Base-by-base conservation (phyloP, 2,888 invertebrate species). In the Campoletis raptor region DNA sequence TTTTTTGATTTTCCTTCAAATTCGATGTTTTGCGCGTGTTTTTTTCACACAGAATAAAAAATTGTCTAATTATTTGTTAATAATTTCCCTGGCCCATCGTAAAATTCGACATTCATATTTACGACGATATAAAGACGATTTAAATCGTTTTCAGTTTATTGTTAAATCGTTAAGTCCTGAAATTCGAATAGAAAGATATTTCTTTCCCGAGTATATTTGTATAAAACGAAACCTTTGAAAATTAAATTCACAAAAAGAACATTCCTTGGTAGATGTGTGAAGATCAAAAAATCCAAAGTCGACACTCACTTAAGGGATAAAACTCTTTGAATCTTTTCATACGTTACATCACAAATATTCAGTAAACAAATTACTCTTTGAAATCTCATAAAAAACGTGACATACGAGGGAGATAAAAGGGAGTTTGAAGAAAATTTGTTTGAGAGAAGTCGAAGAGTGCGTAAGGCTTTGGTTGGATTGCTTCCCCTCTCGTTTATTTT, bases 291-390 rank as follows among this genome's bases (percentile, higher is more conserved):
- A 61, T 24, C 12, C 21, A 61, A 30, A 61, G 12, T 61, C 30
- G 57, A 61, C 30, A 42, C 21, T 66, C 66, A 48, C 42, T 30
- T 18, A 21, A 52, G 37, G 15, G 24, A 57, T 40, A 57, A 57
- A 57, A 24, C 18, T 81, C 37, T 48, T 57, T 66, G 30, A 57
- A 73, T 73, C 21, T 36, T 73, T 12, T 5, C 24, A 30, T 12
- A 7, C 6, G 30, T 45, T 52, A 18, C 24, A 37, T 64, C 21
- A 18, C 7, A 36, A 24, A 45, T 45, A 61, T 67, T 54, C 30
- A 8, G 37, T n/a, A 21, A 78, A 66, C 64, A 76, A 80, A 83
- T 80, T 80, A 85, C 52, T 9, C 72, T 83, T 83, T 80, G 80
- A 86, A 61, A 81, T 67, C n/a, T 67, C 57, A 54, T 30, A 21